Base-by-base conservation (phyloP, 1,140 invertebrate species). In the Scaptomyza pallida region DNA sequence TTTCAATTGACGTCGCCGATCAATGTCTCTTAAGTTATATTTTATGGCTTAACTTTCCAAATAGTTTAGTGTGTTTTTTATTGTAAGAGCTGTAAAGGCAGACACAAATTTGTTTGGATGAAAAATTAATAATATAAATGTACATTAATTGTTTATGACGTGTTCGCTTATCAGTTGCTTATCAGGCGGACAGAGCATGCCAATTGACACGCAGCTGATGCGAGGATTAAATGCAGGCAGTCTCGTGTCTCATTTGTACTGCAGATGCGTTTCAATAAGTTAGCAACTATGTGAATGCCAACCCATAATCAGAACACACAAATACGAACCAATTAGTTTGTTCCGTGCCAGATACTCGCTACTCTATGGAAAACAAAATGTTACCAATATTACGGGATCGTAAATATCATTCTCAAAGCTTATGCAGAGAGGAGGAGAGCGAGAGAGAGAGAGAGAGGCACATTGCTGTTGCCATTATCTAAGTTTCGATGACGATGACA, bases 1-100 rank as follows among this genome's bases (percentile, higher is more conserved):
- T 69, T 48, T 4, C 65, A 61, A 61, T 68, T 61, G 64, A 61
- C 64, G 64, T 68, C 57, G 64, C 50, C 43, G 8, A 51, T 44
- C 21, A 23, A 44, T 44, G 59, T 16, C 48, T 30, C 40, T 21
- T 23, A 26, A 5, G 61, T 68, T 16, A 17, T 16, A 23, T 9
- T 37, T 54, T 23, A 23, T 41, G 47, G 48, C 48, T 41, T 54
- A 45, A 61, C 62, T 45, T 15, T 12, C n/a, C 47, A 23, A 45
- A 51, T 37, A 19, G 48, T 57, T 23, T 19, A 33, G 16, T 13
- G 30, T 48, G 21, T 65, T 55, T 1, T 57, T 55, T 41, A 56
- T 16, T 30, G 10, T 33, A 21, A 30, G n/a, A n/a, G 33, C 33
- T 40, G 12, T 57, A 48, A 48, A 65, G 13, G 5, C n/a, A 41